Percentiles rank a stretch among this genome's conserved stretches.
Conservation (phyloP, 1,140 invertebrate species). For the Cecropterus lyciades region DNA sequence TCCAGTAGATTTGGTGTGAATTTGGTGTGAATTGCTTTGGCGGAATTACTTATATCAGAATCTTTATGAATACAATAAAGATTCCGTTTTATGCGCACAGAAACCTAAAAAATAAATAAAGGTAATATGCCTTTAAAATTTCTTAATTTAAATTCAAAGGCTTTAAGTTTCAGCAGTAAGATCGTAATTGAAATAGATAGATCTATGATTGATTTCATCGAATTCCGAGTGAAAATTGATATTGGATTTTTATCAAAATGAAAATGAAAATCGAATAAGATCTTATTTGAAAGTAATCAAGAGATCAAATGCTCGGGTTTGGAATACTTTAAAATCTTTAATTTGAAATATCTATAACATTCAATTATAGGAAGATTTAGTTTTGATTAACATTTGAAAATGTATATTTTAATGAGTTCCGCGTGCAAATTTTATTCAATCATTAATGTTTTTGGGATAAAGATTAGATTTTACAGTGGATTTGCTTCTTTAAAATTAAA, state of each 20-base stretch:
- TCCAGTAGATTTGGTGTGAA: too few species aligned
- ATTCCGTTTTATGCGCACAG: too few species aligned
- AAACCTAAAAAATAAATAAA: too few species aligned
- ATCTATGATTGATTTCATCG: constrained; percentile 23
- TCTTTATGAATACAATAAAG: too few species aligned
- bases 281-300: constrained; percentile 11
- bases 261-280: constrained; percentile 19
- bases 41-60: too few species aligned
- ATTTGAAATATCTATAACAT: background rate
- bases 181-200: background rate
- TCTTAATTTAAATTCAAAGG: too few species aligned
- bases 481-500: too few species aligned
- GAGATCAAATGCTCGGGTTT: constrained; percentile 9
- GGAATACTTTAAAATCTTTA: background rate
- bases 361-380: constrained; percentile 1
- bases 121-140: too few species aligned
- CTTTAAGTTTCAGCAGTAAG: background rate
- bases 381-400: background rate
- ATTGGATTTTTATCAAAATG: constrained; percentile 7
- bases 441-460: too few species aligned
- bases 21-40: too few species aligned
- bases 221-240: constrained; percentile 28
- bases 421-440: too few species aligned
- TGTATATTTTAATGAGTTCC: background rate
- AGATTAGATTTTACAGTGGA: too few species aligned